Percentiles rank a stretch among this genome's conserved stretches.
Evolutionary conservation across 2,888 invertebrate genomes (phyloP).

Genomic region (Hemithea aestivaria): DNA sequence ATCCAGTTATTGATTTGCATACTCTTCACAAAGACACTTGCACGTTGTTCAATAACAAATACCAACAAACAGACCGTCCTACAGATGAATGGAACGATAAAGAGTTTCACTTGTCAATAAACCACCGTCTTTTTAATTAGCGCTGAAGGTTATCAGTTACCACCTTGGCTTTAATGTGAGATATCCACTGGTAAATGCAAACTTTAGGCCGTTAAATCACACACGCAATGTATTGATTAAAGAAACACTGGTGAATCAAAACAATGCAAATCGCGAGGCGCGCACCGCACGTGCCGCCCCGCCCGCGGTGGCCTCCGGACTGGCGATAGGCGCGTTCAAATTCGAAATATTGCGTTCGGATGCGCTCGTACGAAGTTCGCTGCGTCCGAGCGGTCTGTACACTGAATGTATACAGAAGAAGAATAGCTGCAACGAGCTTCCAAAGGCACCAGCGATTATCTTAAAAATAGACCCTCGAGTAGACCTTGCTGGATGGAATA

Average conservation of each 20-base stretch:
- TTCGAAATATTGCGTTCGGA: slow-evolving; percentile 62
- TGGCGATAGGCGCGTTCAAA: slow-evolving; percentile 37
- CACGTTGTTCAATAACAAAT: slow-evolving; percentile 60
- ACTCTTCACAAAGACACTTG: slow-evolving; percentile 58
- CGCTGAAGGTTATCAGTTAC: slow-evolving; percentile 23
- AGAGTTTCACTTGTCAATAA: slow-evolving; percentile 75
- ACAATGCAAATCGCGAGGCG: slow-evolving; percentile 74
- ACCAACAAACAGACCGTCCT: slow-evolving; percentile 54
- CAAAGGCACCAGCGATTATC: too few relatives aligned
- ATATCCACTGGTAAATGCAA: slow-evolving; percentile 24
- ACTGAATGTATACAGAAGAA: too few relatives aligned
- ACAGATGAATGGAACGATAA: slow-evolving; percentile 56
- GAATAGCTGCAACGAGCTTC: too few relatives aligned
- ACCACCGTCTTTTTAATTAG: slow-evolving; percentile 43
- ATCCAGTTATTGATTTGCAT: slow-evolving; percentile 73
- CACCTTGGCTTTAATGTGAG: slow-evolving; percentile 8
- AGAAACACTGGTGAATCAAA: slow-evolving; percentile 64
- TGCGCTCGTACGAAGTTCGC: slow-evolving; percentile 60
- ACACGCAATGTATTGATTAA: slow-evolving; percentile 65
- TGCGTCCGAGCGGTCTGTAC: slow-evolving; percentile 54
- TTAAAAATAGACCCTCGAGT: too few relatives aligned
- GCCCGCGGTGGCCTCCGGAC: slow-evolving; percentile 73
- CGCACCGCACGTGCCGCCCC: slow-evolving; percentile 75
- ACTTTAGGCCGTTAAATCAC: slow-evolving; percentile 54
- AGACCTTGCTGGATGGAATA: too few relatives aligned